Evolutionary conservation across 1,140 invertebrate species (phyloP).

Genomic region (Achatina immaculata): DNA sequence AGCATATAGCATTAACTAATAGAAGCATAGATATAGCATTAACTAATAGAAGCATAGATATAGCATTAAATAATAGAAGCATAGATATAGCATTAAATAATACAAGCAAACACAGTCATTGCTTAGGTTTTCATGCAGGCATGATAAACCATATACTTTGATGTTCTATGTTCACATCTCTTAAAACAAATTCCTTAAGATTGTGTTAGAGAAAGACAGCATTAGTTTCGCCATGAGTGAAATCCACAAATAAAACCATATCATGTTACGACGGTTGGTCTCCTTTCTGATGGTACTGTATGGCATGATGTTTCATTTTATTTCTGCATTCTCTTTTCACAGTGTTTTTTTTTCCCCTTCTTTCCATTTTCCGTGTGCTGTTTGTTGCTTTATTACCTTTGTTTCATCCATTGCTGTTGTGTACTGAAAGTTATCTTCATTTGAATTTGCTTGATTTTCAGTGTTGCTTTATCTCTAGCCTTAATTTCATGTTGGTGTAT

Average conservation of each 20-base stretch:
- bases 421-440: background rate
- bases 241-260: background rate
- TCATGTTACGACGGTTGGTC: background rate
- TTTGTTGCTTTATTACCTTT: background rate
- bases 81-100: too few relatives aligned
- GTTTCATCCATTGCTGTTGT: background rate
- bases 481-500: background rate
- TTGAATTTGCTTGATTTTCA: background rate
- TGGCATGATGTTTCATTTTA: background rate
- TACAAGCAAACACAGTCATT: too few relatives aligned
- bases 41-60: too few relatives aligned
- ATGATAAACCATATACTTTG: too few relatives aligned
- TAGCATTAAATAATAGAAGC: too few relatives aligned
- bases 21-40: too few relatives aligned
- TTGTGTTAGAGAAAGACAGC: background rate
- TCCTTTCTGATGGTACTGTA: background rate
- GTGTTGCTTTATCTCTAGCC: background rate
- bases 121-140: too few relatives aligned
- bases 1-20: too few relatives aligned
- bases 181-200: background rate
- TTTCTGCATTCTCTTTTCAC: background rate
- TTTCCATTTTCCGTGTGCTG: background rate
- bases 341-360: background rate
- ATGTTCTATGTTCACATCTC: background rate
- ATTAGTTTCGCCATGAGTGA: background rate